Conservation (phyloP, 1,140 invertebrate genomes). For the Saccostrea cuccullata region DNA sequence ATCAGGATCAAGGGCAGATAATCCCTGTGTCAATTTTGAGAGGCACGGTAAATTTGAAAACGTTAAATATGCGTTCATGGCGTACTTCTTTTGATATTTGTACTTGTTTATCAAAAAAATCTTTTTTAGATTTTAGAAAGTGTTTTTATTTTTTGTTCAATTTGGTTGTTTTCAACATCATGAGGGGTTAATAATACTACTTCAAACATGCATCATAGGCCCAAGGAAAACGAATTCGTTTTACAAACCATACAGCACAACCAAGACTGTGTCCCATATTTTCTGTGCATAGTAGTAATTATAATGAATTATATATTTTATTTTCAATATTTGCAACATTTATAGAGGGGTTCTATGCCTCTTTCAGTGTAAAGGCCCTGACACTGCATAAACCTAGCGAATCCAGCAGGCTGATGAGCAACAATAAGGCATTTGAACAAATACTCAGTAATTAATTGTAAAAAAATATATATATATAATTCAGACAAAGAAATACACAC, state of each 20-base stretch:
- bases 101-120: not conserved
- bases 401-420: no score
- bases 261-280: no score
- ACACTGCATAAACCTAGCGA: no score
- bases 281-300: no score
- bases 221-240: not conserved
- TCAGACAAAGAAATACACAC: no score
- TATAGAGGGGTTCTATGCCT: no score
- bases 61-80: not conserved
- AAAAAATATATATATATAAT: no score
- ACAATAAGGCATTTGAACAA: no score
- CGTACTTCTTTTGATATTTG: not conserved
- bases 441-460: no score
- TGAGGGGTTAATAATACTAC: not conserved
- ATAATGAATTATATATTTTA: no score
- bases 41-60: not conserved
- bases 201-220: not conserved
- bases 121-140: not conserved
- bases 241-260: not conserved
- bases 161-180: not conserved
- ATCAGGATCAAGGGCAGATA: constrained; percentile 30
- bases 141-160: not conserved
- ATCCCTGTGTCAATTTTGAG: not conserved
- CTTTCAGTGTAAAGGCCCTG: no score
- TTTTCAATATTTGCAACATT: no score